Percentiles rank a stretch among this genome's conserved stretches.
These are phyloP conservation scores for Caenorhabditis tropicalis DNA, from an alignment of 1,140 invertebrate genomes.

Conservation along the genomic window DNA sequence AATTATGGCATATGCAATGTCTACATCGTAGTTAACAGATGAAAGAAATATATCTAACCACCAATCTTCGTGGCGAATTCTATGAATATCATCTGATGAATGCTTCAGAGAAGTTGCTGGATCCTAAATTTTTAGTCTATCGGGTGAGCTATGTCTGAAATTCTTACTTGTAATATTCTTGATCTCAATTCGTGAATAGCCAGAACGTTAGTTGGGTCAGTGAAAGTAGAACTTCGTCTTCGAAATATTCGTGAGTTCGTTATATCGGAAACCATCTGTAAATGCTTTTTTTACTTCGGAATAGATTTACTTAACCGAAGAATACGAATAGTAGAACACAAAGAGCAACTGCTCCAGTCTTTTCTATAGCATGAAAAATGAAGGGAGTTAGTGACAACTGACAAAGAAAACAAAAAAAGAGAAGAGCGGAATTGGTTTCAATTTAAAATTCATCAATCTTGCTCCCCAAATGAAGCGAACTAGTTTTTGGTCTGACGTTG, in stretches of 20 bases:
- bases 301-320: background rate
- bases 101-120: background rate
- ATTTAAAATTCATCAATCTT: background rate
- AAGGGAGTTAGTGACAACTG: background rate
- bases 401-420: background rate
- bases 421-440: background rate
- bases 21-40: constrained; percentile 50
- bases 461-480: background rate
- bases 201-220: constrained; percentile 10
- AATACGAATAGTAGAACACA: background rate
- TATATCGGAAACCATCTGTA: background rate
- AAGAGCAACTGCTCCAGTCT: background rate
- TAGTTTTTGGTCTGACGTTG: too few relatives aligned
- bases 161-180: constrained; percentile 7
- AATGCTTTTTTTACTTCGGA: background rate
- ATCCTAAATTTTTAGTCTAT: background rate
- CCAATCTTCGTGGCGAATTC: constrained; percentile 56
- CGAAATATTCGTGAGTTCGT: constrained; percentile 6
- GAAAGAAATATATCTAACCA: constrained; percentile 53
- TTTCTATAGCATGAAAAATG: background rate
- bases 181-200: constrained; percentile 25
- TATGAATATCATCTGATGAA: background rate
- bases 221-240: constrained; percentile 25
- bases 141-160: background rate
- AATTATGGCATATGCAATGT: constrained; percentile 55